Percentiles rank a stretch among this genome's conserved stretches.
Conservation (phyloP, 1,140 invertebrate genomes). For the Gonatopus flavifemur region DNA sequence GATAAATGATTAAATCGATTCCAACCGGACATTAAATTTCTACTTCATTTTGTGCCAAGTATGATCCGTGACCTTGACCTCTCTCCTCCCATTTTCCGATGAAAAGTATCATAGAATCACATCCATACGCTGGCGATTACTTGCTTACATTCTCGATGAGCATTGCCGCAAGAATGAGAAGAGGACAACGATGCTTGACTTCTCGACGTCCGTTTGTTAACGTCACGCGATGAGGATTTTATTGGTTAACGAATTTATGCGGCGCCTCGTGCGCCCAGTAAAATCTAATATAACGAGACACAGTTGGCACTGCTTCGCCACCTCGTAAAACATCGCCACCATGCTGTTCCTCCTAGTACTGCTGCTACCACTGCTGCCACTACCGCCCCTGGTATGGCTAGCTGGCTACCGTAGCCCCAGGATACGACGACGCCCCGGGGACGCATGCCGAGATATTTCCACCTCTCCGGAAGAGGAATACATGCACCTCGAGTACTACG, state of each 20-base stretch:
- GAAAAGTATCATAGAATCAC: no score
- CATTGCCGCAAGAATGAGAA: not conserved
- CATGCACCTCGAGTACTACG: conserved; percentile 30
- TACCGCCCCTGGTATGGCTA: not conserved
- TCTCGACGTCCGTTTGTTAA: conserved; percentile 36
- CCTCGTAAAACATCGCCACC: conserved; percentile 48
- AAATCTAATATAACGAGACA: conserved; percentile 55
- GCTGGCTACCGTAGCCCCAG: not conserved
- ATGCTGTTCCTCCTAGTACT: conserved; percentile 20
- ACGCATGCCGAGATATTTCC: conserved; percentile 30
- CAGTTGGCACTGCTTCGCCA: conserved; percentile 50
- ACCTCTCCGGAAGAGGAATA: conserved; percentile 26
- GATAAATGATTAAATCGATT: no score
- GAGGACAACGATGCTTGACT: conserved; percentile 21
- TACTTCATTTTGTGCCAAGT: no score
- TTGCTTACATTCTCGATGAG: no score
- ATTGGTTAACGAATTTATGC: conserved; percentile 55
- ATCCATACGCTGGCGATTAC: no score
- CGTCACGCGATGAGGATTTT: conserved; percentile 44
- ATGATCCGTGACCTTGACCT: no score
- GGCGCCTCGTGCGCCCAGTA: conserved; percentile 41
- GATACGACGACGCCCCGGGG: conserved; percentile 42
- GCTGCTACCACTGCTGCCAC: not conserved
- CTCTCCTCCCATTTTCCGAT: no score
- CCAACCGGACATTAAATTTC: no score